phyloP scores from a whole-genome alignment of 2,888 invertebrate genomes.

The Aphodius sticticus region DNA sequence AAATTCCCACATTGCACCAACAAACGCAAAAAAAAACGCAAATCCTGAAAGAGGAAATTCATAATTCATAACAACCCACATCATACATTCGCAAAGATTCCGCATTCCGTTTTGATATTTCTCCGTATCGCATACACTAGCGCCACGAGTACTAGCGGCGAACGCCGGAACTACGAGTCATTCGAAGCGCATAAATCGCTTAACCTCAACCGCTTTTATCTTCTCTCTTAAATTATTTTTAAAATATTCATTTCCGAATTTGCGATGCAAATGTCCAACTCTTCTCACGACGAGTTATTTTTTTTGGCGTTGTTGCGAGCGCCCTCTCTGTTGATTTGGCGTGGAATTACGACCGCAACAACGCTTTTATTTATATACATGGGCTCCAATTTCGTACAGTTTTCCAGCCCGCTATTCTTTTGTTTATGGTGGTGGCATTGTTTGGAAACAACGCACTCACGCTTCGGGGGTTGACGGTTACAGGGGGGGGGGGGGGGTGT shows the following conservation, averaged over 20 bases:
- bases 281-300: not conserved
- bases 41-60: not conserved
- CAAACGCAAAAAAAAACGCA: too few relatives aligned
- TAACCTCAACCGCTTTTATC: not conserved
- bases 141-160: not conserved
- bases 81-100: not conserved
- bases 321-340: not conserved
- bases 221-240: not conserved
- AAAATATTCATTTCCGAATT: not conserved
- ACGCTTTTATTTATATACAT: not conserved
- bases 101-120: not conserved
- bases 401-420: not conserved
- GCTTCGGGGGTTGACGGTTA: not conserved
- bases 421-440: not conserved
- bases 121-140: not conserved
- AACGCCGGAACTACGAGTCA: not conserved
- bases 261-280: not conserved
- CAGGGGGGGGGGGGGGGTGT: not conserved
- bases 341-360: not conserved
- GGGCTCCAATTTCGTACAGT: not conserved
- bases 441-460: not conserved
- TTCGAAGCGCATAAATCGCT: not conserved
- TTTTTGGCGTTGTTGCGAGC: not conserved
- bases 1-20: too few relatives aligned
- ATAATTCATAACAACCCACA: not conserved